Base-by-base conservation (phyloP, 2,888 invertebrate genomes). In the Chymomyza amoena region DNA sequence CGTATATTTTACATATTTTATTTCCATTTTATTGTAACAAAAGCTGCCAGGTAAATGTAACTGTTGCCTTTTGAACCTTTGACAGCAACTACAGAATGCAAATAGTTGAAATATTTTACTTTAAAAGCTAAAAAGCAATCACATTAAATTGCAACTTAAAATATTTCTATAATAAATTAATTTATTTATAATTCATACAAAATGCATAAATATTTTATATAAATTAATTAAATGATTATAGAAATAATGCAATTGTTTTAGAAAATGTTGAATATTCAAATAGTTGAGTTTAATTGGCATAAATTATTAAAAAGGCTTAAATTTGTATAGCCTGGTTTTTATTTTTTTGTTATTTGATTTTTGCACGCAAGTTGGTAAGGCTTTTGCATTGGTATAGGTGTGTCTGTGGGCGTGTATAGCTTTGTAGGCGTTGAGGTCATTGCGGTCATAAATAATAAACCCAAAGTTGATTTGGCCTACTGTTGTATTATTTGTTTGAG, bases 221-320 rank as follows among this genome's bases (percentile, higher is more conserved):
- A 6, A 20, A 50, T 62, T 45, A 45, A 50, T 50, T 18, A 57
- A 20, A 57, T 20, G 28, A 25, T 25, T 15, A 4, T 57, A 5
- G 9, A 6, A 25, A 25, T 18, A 57, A 57, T 57, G 4, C 10
- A 15, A 9, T 0, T 13, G 15, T 54, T 54, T 2, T 45, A 13
- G 39, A 10, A 45, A 45, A 13, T 45, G 4, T 67, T 67, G 67
- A 65, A 54, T 67, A 69, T 32, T 10, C 59, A 65, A 59, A 45
- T 32, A 66, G 65, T 61, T 20, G 62, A 69, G 69, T 70, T 74
- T 70, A 78, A 78, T 81, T 68, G 70, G 74, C 66, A 77, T 85
- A 85, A 80, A 78, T 84, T 83, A 85, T 85, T 76, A 68, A 74
- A 67, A 36, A 32, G 57, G 73, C 68, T 76, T 84, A 83, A 81